Evolutionary conservation across 2,888 invertebrate species (phyloP), one percentile per base, ranked within the genome.

Genomic region (Acronicta psi): DNA sequence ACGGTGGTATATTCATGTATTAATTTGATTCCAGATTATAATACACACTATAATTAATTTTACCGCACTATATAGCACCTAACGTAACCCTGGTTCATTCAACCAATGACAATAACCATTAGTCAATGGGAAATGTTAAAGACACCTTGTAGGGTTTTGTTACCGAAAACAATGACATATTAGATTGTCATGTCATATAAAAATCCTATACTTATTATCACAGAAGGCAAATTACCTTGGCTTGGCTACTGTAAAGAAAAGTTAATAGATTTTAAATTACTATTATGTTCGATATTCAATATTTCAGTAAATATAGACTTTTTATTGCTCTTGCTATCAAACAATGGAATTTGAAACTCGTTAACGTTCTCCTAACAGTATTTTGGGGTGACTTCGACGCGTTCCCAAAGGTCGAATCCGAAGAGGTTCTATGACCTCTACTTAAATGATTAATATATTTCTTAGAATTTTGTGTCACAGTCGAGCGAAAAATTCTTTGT

Each of bases 361-460:
- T 62, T 42, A 55, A 64, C 29, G 14, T 42, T 53, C 25, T 44
- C 20, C 13, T 59, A 66, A 63, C 63, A 64, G 45, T 54, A 59
- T 59, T 72, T 71, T 66, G 58, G 77, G 77, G 77, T 75, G 79
- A 78, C 79, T 80, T 79, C 75, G 70, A 54, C 55, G 52, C 59
- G 58, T 55, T 65, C 47, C 29, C 14, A 59, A 65, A 77, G 61
- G 62, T 65, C 60, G 55, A 60, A 20, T 25, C 43, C 54, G 44
- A 65, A 60, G 54, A 60, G 47, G 65, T 67, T 62, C 68, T 64
- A 47, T 64, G 69, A 74, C 67, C 71, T 65, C 51, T n/a, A n/a
- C n/a, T n/a, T 51, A 54, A 73, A 74, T 58, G 60, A 63, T 68
- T 64, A 13, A 65, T 57, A 51, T 56, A 62, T 59, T 75, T 59